Evolutionary conservation across 2,888 invertebrate species (phyloP), one percentile per base, ranked within the genome.

Genomic region (Orchesellides sinensis): DNA sequence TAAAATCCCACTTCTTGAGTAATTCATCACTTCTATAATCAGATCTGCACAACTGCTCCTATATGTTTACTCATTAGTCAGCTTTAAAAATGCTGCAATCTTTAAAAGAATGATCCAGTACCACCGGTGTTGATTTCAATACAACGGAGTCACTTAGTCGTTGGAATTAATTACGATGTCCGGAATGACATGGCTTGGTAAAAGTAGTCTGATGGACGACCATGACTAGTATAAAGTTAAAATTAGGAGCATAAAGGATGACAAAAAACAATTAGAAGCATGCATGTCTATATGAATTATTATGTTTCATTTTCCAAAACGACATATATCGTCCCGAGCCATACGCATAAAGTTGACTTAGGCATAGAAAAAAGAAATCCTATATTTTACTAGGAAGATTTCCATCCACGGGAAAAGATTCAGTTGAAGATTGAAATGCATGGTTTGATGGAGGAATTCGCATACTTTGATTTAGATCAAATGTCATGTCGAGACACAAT

Each of bases 101-200:
- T 52, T 52, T n/a, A n/a, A n/a, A 17, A 21, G 52, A 40, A 40
- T 40, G 52, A 56, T 56, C 56, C 27, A 25, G 32, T 17, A 61
- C 63, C 45, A 63, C 63, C 63, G 45, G 63, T 63, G 45, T 45
- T 63, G 40, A 35, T 63, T 63, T 63, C 61, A n/a, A n/a, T n/a
- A n/a, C n/a, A 35, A 63, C 27, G 63, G 40, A 72, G 45, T 10
- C 70, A 49, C 5, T 29, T 47, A 29, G 61, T 47, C 49, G 61
- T 47, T 21, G 14, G 45, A 70, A 70, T 70, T 70, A 59, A 70
- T 59, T 59, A 70, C 19, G 21, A 12, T 45, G 56, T 59, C 70
- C 59, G 40, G 25, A n/a, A 70, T 29, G 56, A 35, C 40, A 69
- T 69, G 45, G 29, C 29, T 59, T 25, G 56, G 25, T 59, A 70